Evolutionary conservation across 2,888 invertebrate species (phyloP).

Genomic region (Pimpla rufipes): DNA sequence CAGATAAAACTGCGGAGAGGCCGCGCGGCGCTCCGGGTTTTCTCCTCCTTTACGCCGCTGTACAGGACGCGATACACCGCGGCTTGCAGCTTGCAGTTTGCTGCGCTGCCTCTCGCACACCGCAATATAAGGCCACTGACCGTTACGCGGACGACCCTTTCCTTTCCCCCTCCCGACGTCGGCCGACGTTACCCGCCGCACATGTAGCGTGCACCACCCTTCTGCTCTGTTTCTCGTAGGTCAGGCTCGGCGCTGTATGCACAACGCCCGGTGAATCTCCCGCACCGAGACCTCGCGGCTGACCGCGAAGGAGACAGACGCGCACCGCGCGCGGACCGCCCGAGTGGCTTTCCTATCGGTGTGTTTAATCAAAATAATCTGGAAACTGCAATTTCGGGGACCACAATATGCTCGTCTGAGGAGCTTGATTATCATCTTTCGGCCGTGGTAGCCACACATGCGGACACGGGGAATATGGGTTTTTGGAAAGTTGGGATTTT

Average conservation of each 20-base stretch:
- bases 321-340: conserved; percentile 19
- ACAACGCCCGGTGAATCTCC: not conserved
- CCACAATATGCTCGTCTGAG: conserved; percentile 19
- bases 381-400: conserved; percentile 55
- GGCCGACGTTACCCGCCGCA: not conserved
- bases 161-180: not conserved
- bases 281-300: too few relatives aligned
- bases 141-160: conserved; percentile 21
- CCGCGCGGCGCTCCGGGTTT: not conserved
- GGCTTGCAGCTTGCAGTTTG: conserved; percentile 10
- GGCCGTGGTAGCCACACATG: not conserved
- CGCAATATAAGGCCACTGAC: conserved; percentile 54
- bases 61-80: not conserved
- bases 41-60: not conserved
- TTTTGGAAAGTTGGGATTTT: not conserved
- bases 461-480: not conserved
- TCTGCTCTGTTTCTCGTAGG: conserved; percentile 38
- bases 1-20: conserved; percentile 54
- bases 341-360: conserved; percentile 56
- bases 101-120: not conserved
- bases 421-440: conserved; percentile 15
- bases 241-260: not conserved
- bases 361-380: conserved; percentile 67
- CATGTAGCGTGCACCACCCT: conserved; percentile 2
- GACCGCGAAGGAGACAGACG: not conserved